Base-by-base conservation (phyloP, 2,888 invertebrate species). In the Mimumesa dahlbomi region DNA sequence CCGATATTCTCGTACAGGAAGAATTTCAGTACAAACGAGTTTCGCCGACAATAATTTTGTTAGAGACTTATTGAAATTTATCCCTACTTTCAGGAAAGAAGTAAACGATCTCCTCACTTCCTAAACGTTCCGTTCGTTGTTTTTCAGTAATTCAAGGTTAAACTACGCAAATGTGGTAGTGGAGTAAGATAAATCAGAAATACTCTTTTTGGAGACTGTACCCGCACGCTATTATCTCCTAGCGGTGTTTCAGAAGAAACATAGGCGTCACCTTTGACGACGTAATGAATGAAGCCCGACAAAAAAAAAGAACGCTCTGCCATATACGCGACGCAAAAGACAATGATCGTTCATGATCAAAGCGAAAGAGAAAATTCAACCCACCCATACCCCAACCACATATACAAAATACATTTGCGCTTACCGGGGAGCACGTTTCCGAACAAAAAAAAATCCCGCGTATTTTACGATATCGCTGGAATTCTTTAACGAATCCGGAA, bases 181-280 rank as follows among this genome's bases (percentile, higher is more conserved):
- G 16, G 16, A 56, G 48, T 58, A 40, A n/a, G 36, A 68, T 75
- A 77, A 75, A 76, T 78, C 66, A 52, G 63, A 73, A 67, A 79
- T 67, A 78, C 65, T 79, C 79, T 79, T 79, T 74, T 74, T 72
- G 77, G 69, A 59, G 85, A 84, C 83, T 85, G 85, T 84, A 85
- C 83, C 79, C 72, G 81, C 69, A 75, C 76, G 84, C 85, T 85
- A 85, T 85, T 86, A 86, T 85, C 85, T 85, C 78, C 84, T 85
- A 85, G 85, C 86, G 85, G 85, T 85, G 85, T 82, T 87, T 85
- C 86, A 84, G 85, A 87, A 83, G 84, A 85, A 84, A 82, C 86
- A 85, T 82, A 79, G 85, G 84, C 84, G 84, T 84, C 82, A 77
- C 81, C 75, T 58, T 76, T 79, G 74, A 77, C 75, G 75, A 61